phyloP scores from a whole-genome alignment of 2,113 vertebrate genomes.

The Halcyon senegalensis region DNA sequence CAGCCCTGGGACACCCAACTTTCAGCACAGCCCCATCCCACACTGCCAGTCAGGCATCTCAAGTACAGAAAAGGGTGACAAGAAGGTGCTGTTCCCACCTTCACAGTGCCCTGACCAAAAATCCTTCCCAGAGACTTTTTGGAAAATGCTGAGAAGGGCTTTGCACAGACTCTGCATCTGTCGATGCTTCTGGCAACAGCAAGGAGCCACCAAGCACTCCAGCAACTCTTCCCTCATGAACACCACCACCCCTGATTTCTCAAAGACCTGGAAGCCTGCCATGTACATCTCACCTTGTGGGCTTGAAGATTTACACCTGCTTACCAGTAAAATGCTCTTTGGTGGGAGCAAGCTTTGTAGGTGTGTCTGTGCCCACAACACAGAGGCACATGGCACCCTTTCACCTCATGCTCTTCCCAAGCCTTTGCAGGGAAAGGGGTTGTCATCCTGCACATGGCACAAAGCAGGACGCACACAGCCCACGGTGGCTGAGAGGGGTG shows the following conservation, averaged over 20 bases:
- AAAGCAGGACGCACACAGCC: not conserved
- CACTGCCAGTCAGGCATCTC: fast-evolving
- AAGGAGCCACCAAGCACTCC: not conserved
- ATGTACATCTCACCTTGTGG: not conserved
- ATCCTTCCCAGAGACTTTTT: not conserved
- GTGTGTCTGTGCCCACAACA: no score
- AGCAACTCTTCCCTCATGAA: not conserved
- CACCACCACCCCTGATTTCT: not conserved
- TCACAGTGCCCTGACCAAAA: not conserved
- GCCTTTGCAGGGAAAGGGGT: not conserved
- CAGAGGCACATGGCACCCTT: not conserved
- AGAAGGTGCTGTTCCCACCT: not conserved
- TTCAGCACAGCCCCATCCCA: not conserved
- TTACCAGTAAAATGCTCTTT: not conserved
- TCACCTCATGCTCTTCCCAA: not conserved
- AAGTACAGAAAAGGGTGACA: not conserved
- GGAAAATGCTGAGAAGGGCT: not conserved
- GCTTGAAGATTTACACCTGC: not conserved
- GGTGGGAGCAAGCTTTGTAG: not conserved
- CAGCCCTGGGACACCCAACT: not conserved
- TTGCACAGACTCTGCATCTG: not conserved
- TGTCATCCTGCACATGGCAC: not conserved
- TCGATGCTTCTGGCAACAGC: fast-evolving
- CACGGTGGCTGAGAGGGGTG: not conserved
- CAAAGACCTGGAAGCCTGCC: not conserved